Evolutionary conservation across 2,797 vertebrate genomes (phyloP).

Genomic region (Helarctos malayanus): DNA sequence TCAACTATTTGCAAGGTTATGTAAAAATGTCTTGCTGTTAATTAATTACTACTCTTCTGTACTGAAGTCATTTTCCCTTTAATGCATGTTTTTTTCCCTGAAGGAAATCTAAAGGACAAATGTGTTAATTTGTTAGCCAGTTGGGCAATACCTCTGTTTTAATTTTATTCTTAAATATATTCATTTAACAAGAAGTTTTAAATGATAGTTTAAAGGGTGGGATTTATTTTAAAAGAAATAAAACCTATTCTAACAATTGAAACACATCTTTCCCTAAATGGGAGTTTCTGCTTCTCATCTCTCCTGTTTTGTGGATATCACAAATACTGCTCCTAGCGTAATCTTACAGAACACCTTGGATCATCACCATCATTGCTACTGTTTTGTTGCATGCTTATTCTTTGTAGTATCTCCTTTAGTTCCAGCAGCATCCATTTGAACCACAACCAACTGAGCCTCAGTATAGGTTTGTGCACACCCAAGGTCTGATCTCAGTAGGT

Average conservation of each 20-base stretch:
- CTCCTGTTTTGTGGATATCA: not conserved
- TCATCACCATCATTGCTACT: not conserved
- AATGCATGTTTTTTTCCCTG: constrained; percentile 25
- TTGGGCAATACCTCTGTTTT: constrained; percentile 18
- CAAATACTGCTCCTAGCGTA: not conserved
- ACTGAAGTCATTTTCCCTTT: constrained; percentile 33
- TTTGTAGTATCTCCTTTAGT: not conserved
- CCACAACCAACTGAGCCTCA: not conserved
- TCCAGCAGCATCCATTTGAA: not conserved
- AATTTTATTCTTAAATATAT: constrained; percentile 58
- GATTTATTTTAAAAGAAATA: not conserved
- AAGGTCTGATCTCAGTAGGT: not conserved
- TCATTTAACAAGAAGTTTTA: constrained; percentile 39
- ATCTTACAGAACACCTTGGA: not conserved
- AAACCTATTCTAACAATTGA: not conserved
- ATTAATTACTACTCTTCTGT: constrained; percentile 50
- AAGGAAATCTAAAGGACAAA: constrained; percentile 54
- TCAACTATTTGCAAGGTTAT: constrained; percentile 38
- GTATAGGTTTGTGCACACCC: not conserved
- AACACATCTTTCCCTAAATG: not conserved
- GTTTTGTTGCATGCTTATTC: not conserved
- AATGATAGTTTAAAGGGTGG: constrained; percentile 2
- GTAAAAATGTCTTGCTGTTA: constrained; percentile 66
- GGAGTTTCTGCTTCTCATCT: not conserved
- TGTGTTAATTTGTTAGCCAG: constrained; percentile 52